Conservation (phyloP, 2,113 vertebrate genomes). For the Cygnus atratus region DNA sequence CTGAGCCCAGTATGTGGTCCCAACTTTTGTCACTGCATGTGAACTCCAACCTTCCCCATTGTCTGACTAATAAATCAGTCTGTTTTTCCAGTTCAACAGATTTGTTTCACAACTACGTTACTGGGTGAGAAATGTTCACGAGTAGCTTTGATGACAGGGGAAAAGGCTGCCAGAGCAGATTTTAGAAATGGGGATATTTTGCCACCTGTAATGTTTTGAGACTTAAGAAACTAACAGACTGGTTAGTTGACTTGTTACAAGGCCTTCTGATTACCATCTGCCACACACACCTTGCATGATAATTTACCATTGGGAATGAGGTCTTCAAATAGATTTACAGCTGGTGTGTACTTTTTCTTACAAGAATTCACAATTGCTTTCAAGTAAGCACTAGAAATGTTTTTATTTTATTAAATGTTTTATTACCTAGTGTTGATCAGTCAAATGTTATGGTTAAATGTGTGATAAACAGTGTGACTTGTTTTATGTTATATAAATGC, state of each 20-base stretch:
- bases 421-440: neutral
- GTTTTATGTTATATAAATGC: neutral
- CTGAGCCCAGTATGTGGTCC: neutral
- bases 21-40: neutral
- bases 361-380: neutral
- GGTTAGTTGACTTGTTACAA: neutral
- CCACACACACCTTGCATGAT: neutral
- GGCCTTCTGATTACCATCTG: conserved; percentile 1
- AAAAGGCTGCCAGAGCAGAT: conserved; percentile 27
- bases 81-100: conserved; percentile 4
- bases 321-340: conserved; percentile 2
- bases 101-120: conserved; percentile 7
- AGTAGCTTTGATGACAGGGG: neutral
- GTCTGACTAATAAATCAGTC: neutral
- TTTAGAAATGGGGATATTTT: neutral
- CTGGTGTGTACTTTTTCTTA: neutral
- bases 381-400: neutral
- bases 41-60: neutral
- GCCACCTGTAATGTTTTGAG: conserved; percentile 6
- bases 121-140: neutral
- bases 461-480: neutral
- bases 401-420: neutral
- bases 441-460: neutral
- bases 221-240: neutral
- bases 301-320: neutral